phyloP scores from a whole-genome alignment of 2,797 vertebrate genomes.

The Spinibarbus caldwelli region DNA sequence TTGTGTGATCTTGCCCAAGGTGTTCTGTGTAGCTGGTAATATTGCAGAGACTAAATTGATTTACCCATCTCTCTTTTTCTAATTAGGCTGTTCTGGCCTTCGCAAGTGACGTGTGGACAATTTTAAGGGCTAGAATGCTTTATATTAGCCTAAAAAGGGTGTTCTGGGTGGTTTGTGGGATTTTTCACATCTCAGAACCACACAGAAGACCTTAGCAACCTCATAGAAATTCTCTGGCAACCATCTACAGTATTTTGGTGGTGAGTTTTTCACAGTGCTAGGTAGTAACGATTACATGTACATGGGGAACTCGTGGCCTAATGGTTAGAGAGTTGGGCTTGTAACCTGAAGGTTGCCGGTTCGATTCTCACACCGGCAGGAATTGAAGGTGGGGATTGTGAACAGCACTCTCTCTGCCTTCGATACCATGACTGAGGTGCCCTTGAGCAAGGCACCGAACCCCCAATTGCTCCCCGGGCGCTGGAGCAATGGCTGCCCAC shows the following conservation, averaged over 20 bases:
- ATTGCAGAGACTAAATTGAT: constrained; percentile 30
- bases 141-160: neutral
- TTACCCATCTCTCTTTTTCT: constrained; percentile 29
- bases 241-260: neutral
- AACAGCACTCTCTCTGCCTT: too few relatives aligned
- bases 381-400: too few relatives aligned
- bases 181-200: neutral
- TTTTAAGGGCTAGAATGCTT: constrained; percentile 9
- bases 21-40: constrained; percentile 27
- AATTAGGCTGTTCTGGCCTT: constrained; percentile 23
- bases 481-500: too few relatives aligned
- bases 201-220: too few relatives aligned
- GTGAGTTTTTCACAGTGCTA: neutral
- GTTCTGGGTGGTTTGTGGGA: neutral
- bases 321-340: too few relatives aligned
- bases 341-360: too few relatives aligned
- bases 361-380: too few relatives aligned
- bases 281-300: neutral
- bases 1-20: constrained; percentile 50
- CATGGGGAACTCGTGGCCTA: too few relatives aligned
- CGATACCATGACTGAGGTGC: too few relatives aligned
- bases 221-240: neutral
- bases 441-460: too few relatives aligned
- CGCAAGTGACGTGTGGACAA: constrained; percentile 5
- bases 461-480: too few relatives aligned